These are phyloP conservation scores for Amblyraja radiata DNA, from an alignment of 2,797 vertebrate genomes.

Conservation along the genomic window DNA sequence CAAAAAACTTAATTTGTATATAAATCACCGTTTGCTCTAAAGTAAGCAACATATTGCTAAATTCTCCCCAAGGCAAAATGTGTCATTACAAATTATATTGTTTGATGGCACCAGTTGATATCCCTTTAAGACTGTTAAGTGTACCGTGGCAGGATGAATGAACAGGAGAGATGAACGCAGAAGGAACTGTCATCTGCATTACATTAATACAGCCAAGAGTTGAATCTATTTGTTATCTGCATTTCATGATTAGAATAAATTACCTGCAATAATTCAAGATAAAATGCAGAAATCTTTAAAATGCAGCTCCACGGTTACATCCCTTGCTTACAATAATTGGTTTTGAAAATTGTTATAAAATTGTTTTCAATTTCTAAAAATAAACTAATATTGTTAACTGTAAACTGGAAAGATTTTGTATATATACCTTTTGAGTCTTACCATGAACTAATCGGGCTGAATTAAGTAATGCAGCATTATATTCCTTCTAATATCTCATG, in stretches of 20 bases:
- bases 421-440: too few species aligned
- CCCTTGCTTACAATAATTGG: not conserved
- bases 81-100: not conserved
- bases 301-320: not conserved
- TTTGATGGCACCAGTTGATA: not conserved
- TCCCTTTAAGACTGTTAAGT: not conserved
- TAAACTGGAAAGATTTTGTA: not conserved
- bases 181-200: not conserved
- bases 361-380: not conserved
- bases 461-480: not conserved
- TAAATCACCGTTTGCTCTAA: not conserved
- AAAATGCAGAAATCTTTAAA: not conserved
- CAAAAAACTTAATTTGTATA: not conserved
- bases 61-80: not conserved
- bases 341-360: not conserved
- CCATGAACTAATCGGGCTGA: too few species aligned
- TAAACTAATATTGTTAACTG: not conserved
- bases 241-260: slow-evolving; percentile 19
- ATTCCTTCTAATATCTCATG: not conserved
- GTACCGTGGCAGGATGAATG: not conserved
- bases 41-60: not conserved
- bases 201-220: not conserved
- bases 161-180: not conserved
- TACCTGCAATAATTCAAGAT: not conserved
- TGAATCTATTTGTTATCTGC: not conserved